Evolutionary conservation across 2,113 vertebrate species (phyloP), one percentile per base, ranked within the genome.

Genomic region (Muntiacus muntjak): DNA sequence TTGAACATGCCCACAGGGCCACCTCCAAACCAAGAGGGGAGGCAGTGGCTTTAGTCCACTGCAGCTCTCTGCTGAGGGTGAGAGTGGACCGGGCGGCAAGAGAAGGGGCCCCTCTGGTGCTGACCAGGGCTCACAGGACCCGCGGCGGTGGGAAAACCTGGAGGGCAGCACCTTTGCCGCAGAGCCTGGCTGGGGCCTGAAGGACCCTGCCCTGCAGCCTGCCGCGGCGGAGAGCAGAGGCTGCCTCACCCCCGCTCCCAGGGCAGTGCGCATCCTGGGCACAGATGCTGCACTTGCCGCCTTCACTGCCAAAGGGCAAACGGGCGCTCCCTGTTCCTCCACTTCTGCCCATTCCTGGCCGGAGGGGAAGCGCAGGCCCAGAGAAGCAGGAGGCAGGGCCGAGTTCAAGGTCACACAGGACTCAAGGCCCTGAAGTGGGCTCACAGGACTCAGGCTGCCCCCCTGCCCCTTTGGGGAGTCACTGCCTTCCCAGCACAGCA

Each of bases 251-350:
- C 17, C 25, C 1, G 6, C 17, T 60, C 54, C 54, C 25, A 81
- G 57, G 40, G 45, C 15, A 50, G 26, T 6, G 0, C 30, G 60
- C 4, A 1, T 23, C 50, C 74, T 60, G 55, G 81, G 57, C 40
- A 28, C 13, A 2, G 25, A 85, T 5, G 71, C 15, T 13, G 60
- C 23, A 25, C 52, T 25, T 2, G 26, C 33, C 0, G 3, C 28
- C 36, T 54, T 12, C 79, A 84, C 15, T 92, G 55, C 40, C 54
- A 19, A n/a, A 40, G 21, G 57, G 30, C 25, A 10, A 78, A 60
- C n/a, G 21, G 25, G 16, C 0, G 1, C 7, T 0, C n/a, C 7
- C 36, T 9, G 52, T 25, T 4, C 36, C 19, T 45, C 6, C 1
- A 16, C 17, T 21, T 30, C 45, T 17, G 40, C 67, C n/a, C 33